phyloP scores from a whole-genome alignment of 2,113 vertebrate genomes.

The Eurypyga helias region DNA sequence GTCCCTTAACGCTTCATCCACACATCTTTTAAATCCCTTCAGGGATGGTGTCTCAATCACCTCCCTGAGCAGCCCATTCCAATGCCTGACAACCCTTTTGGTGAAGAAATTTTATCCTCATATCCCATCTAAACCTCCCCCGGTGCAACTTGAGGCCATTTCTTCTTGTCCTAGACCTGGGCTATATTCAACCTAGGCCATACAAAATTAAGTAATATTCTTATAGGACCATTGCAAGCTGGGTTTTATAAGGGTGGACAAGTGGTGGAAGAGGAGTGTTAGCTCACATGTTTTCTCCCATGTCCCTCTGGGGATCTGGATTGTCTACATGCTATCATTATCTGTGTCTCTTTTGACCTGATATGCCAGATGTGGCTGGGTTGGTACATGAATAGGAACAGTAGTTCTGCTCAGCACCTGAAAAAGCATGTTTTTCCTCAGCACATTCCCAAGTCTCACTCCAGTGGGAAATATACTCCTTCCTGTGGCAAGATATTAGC shows the following conservation, averaged over 20 bases:
- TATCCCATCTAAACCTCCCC: too few relatives aligned
- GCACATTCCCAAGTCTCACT: background rate
- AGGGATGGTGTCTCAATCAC: too few relatives aligned
- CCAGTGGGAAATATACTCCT: background rate
- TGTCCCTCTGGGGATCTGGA: background rate
- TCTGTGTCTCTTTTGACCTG: background rate
- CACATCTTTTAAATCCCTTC: too few relatives aligned
- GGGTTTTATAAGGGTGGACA: background rate
- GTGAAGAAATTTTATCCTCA: too few relatives aligned
- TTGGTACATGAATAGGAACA: background rate
- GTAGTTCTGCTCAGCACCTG: background rate
- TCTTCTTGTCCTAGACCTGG: too few relatives aligned
- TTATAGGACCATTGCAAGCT: background rate
- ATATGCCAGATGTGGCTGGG: background rate
- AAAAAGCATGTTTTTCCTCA: background rate
- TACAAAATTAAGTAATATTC: background rate
- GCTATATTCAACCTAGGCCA: background rate
- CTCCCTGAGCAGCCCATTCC: too few relatives aligned
- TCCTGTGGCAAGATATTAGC: background rate
- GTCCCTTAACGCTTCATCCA: too few relatives aligned
- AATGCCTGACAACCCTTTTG: too few relatives aligned
- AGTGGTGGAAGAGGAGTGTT: background rate
- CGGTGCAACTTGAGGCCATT: too few relatives aligned
- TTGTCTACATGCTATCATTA: background rate
- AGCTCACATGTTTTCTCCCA: background rate